These are phyloP conservation scores for Tridacna gigas DNA, from an alignment of 2,888 invertebrate species.

Conservation along the genomic window DNA sequence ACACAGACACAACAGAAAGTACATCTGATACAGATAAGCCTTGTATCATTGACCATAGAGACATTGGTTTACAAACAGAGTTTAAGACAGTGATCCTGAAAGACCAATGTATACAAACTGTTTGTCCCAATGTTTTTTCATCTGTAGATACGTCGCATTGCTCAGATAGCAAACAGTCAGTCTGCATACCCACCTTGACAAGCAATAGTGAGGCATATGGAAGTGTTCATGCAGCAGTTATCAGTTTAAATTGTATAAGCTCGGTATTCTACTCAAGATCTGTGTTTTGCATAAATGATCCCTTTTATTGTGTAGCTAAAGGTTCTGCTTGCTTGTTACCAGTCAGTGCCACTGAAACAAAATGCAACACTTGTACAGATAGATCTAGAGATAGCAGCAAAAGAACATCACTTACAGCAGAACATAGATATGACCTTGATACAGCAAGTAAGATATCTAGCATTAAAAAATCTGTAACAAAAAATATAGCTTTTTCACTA, in stretches of 20 bases:
- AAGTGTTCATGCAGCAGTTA: neutral
- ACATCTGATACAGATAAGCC: too few relatives aligned
- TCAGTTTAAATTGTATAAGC: neutral
- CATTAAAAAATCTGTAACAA: too few relatives aligned
- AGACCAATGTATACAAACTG: constrained; percentile 6
- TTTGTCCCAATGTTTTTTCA: too few relatives aligned
- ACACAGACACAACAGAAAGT: too few relatives aligned
- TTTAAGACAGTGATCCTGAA: neutral
- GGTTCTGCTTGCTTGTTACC: neutral
- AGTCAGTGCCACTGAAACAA: constrained; percentile 11
- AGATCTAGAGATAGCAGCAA: too few relatives aligned
- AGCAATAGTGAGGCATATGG: neutral
- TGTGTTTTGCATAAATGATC: neutral
- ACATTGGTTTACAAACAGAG: constrained; percentile 1
- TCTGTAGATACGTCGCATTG: too few relatives aligned
- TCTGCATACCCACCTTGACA: too few relatives aligned
- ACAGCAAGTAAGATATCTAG: too few relatives aligned
- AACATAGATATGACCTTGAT: too few relatives aligned
- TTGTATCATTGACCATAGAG: neutral
- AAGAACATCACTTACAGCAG: too few relatives aligned
- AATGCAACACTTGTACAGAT: neutral
- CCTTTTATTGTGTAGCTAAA: constrained; percentile 7
- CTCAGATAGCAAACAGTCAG: too few relatives aligned
- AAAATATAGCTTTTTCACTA: too few relatives aligned
- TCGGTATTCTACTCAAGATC: neutral